Percentiles rank a stretch among this genome's conserved stretches.
Evolutionary conservation across 2,888 invertebrate species (phyloP).

Genomic region (Taphrorychus bicolor): DNA sequence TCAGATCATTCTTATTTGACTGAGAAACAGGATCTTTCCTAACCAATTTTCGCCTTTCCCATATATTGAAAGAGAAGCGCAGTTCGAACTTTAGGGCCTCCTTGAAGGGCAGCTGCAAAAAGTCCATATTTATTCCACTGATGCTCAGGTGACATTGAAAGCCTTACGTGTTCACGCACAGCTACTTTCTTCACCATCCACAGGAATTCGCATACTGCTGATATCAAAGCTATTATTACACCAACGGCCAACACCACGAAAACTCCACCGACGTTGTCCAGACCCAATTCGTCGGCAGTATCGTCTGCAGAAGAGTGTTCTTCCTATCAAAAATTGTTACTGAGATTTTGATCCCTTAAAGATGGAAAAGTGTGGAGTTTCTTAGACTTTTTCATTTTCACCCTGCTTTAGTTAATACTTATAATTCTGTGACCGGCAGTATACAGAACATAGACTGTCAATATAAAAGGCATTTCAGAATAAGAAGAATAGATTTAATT

Average conservation of each 20-base stretch:
- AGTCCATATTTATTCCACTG: no score
- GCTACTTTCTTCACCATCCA: slow-evolving; percentile 83
- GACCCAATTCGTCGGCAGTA: slow-evolving; percentile 69
- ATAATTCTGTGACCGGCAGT: no score
- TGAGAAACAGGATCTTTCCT: slow-evolving; percentile 7
- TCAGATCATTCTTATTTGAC: background rate
- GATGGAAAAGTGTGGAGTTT: no score
- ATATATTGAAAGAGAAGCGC: slow-evolving; percentile 74
- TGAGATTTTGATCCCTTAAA: no score
- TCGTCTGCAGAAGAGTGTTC: slow-evolving; percentile 48
- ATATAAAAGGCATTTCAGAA: no score
- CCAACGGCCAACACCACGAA: slow-evolving; percentile 85
- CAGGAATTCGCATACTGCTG: slow-evolving; percentile 84
- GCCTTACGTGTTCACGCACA: slow-evolving; percentile 75
- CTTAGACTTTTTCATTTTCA: no score
- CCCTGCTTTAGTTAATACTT: no score
- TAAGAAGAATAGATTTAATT: no score
- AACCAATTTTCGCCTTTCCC: slow-evolving; percentile 70
- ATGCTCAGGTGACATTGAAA: no score
- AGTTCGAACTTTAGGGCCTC: slow-evolving; percentile 76
- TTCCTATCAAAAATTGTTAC: no score
- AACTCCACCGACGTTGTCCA: slow-evolving; percentile 91
- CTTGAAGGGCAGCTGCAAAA: slow-evolving; percentile 69
- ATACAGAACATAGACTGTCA: no score
- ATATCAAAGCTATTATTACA: slow-evolving; percentile 71